A percentile compares a stretch with the other conserved stretches of the same genome.
Conservation (phyloP, 2,888 invertebrate genomes). For the Microdon myrmicae region DNA sequence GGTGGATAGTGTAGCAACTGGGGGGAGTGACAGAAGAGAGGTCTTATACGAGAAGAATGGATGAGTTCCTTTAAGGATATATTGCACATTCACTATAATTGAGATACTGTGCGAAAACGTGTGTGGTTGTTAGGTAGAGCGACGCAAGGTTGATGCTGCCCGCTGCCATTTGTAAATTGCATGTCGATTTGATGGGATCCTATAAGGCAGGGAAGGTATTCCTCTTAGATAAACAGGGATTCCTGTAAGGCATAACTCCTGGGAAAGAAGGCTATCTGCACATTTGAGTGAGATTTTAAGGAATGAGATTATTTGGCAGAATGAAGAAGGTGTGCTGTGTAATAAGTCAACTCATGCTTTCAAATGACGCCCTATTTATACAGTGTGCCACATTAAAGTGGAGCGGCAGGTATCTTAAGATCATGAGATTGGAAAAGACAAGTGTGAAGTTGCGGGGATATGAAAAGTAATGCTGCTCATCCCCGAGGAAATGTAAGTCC, state of each 20-base stretch:
- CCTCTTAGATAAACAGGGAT: too few species aligned
- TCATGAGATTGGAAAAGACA: too few species aligned
- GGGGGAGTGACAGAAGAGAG: not conserved
- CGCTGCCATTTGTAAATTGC: slow-evolving; percentile 50
- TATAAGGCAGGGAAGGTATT: not conserved
- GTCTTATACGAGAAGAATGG: slow-evolving; percentile 33
- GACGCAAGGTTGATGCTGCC: slow-evolving; percentile 39
- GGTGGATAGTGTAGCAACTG: not conserved
- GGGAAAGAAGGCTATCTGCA: too few species aligned
- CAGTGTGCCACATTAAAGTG: too few species aligned
- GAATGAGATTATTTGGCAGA: slow-evolving; percentile 42
- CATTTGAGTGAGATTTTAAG: slow-evolving; percentile 4
- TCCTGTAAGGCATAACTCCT: too few species aligned
- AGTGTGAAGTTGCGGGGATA: too few species aligned
- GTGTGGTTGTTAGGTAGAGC: slow-evolving; percentile 27
- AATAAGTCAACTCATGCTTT: slow-evolving; percentile 33
- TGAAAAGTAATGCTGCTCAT: too few species aligned
- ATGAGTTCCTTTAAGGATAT: slow-evolving; percentile 49
- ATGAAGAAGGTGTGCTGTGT: slow-evolving; percentile 22
- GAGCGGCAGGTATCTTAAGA: too few species aligned
- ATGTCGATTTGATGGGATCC: slow-evolving; percentile 40
- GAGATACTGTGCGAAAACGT: slow-evolving; percentile 42
- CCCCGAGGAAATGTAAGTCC: too few species aligned
- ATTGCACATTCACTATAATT: slow-evolving; percentile 49
- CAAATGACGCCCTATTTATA: too few species aligned